A percentile compares a stretch with the other conserved stretches of the same genome.
Evolutionary conservation across 2,888 invertebrate species (phyloP).

Genomic region (Spilosoma lubricipeda): DNA sequence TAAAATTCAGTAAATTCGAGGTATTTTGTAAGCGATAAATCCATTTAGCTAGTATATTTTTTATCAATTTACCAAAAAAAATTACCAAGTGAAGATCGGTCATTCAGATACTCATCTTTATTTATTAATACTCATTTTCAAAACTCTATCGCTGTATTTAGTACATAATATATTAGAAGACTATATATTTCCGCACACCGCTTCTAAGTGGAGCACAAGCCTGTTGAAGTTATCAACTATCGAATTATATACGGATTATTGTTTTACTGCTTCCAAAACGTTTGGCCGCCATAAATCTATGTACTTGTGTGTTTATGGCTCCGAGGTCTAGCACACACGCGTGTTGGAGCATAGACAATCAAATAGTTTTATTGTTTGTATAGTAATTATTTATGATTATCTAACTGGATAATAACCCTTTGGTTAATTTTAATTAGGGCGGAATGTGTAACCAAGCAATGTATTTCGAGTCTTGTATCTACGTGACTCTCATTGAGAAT

Average conservation of each 20-base stretch:
- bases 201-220: slow-evolving; percentile 20
- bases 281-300: slow-evolving; percentile 33
- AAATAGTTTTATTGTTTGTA: slow-evolving; percentile 1
- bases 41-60: no score
- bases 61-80: no score
- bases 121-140: not conserved
- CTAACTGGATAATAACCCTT: not conserved
- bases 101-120: no score
- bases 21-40: no score
- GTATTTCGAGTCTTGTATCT: not conserved
- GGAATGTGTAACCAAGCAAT: not conserved
- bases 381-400: not conserved
- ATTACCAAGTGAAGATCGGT: no score
- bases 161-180: not conserved
- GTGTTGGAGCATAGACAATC: slow-evolving; percentile 1
- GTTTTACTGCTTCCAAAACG: slow-evolving; percentile 39
- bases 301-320: slow-evolving; percentile 32
- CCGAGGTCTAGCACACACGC: slow-evolving; percentile 5
- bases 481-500: no score
- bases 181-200: slow-evolving; percentile 6
- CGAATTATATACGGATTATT: slow-evolving; percentile 35
- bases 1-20: no score
- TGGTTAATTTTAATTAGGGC: not conserved
- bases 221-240: slow-evolving; percentile 35
- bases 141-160: not conserved